Percentiles rank a stretch among this genome's conserved stretches.
These are phyloP conservation scores for Campylomormyrus tamandua DNA, from an alignment of 2,113 vertebrate genomes.

Conservation along the genomic window DNA sequence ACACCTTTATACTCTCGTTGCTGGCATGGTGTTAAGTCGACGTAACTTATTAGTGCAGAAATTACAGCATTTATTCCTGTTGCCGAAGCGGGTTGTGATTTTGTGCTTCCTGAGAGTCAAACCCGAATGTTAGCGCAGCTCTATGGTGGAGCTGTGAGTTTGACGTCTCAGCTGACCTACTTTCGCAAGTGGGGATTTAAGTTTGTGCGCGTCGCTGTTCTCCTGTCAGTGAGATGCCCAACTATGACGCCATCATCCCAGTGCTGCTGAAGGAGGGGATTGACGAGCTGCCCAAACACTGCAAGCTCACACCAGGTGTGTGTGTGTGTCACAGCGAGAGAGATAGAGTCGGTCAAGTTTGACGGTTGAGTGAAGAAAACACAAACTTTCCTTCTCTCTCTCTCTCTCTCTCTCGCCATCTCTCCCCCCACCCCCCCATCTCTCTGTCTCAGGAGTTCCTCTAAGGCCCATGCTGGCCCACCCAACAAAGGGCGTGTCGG, in stretches of 20 bases:
- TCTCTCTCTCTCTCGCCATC: not conserved
- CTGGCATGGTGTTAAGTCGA: not conserved
- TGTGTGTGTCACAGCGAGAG: not conserved
- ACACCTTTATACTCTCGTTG: not conserved
- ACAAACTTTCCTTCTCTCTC: not conserved
- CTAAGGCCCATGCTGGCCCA: conserved; percentile 85
- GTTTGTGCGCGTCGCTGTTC: conserved; percentile 28
- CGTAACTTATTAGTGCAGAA: not conserved
- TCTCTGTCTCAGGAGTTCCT: conserved; percentile 60
- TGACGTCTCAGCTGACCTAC: not conserved
- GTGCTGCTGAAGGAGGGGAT: conserved; percentile 75
- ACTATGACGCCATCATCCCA: conserved; percentile 71
- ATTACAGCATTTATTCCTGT: not conserved
- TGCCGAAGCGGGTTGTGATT: not conserved
- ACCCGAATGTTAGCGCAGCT: not conserved
- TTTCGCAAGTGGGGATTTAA: not conserved
- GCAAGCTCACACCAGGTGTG: conserved; percentile 80
- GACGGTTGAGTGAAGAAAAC: too few species aligned
- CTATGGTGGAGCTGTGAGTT: not conserved
- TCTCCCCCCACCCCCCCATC: not conserved
- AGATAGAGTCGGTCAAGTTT: not conserved
- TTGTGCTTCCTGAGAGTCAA: not conserved
- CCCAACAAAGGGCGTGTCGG: conserved; percentile 76
- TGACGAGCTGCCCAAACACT: conserved; percentile 72
- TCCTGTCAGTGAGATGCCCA: conserved; percentile 74